A percentile compares a stretch with the other conserved stretches of the same genome.
phyloP scores from a whole-genome alignment of 2,888 invertebrate genomes.

The Apotomis capreana region DNA sequence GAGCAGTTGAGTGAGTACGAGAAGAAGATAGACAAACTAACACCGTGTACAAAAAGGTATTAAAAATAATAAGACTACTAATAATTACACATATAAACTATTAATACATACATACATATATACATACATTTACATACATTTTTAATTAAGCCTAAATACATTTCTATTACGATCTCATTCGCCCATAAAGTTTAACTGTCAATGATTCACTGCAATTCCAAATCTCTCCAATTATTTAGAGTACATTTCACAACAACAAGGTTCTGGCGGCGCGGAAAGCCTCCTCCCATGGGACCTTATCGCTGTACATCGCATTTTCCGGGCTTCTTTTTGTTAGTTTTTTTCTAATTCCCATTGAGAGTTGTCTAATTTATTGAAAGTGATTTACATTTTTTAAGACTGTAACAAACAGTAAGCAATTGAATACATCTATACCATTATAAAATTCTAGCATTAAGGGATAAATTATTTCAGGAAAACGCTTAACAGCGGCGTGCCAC shows the following conservation, averaged over 20 bases:
- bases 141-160: too few species aligned
- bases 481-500: too few species aligned
- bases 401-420: neutral
- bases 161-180: too few species aligned
- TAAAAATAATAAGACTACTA: too few species aligned
- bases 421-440: neutral
- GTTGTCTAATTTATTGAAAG: conserved; percentile 19
- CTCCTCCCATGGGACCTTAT: conserved; percentile 16
- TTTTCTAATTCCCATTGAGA: conserved; percentile 23
- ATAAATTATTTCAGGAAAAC: too few species aligned
- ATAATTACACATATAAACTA: too few species aligned
- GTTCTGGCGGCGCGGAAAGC: conserved; percentile 13
- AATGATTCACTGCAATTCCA: neutral
- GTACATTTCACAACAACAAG: conserved; percentile 13
- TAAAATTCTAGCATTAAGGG: too few species aligned
- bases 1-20: too few species aligned
- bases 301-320: conserved; percentile 8
- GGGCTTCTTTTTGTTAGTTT: conserved; percentile 1
- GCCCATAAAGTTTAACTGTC: neutral
- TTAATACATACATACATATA: too few species aligned
- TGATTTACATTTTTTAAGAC: conserved; percentile 14
- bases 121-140: too few species aligned
- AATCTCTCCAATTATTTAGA: conserved; percentile 25
- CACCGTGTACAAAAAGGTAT: too few species aligned
- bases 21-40: too few species aligned